These are phyloP conservation scores for Thunnus maccoyii DNA, from an alignment of 2,113 vertebrate species.

Conservation along the genomic window DNA sequence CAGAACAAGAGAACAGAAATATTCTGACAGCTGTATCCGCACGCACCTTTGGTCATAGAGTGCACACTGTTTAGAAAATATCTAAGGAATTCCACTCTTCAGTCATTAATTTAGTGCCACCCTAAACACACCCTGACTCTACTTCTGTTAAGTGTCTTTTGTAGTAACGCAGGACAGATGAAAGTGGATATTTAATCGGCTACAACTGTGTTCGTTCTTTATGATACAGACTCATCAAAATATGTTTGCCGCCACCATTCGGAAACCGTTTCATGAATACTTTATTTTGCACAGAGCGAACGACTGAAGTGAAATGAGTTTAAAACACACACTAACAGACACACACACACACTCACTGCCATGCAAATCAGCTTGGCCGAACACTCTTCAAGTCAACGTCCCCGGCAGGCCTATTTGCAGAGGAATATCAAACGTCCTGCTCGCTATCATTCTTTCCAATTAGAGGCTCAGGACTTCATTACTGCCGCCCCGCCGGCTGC, in stretches of 20 bases:
- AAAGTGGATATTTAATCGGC: too few relatives aligned
- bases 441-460: constrained; percentile 60
- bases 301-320: constrained; percentile 30
- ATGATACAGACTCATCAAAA: neutral
- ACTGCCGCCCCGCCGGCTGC: constrained; percentile 32
- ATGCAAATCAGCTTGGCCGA: constrained; percentile 43
- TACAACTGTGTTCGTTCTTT: too few relatives aligned
- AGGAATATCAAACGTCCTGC: constrained; percentile 60
- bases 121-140: too few relatives aligned
- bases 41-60: too few relatives aligned
- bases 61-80: too few relatives aligned
- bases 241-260: neutral
- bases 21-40: too few relatives aligned
- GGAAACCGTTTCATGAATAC: neutral
- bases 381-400: constrained; percentile 25
- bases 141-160: too few relatives aligned
- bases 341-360: constrained; percentile 17
- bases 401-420: constrained; percentile 53
- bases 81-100: too few relatives aligned
- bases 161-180: too few relatives aligned
- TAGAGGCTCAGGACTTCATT: constrained; percentile 67
- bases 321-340: constrained; percentile 16
- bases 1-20: too few relatives aligned
- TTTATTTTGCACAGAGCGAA: constrained; percentile 3
- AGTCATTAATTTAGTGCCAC: too few relatives aligned